phyloP scores from a whole-genome alignment of 2,888 invertebrate species.

The Biston stratarius region DNA sequence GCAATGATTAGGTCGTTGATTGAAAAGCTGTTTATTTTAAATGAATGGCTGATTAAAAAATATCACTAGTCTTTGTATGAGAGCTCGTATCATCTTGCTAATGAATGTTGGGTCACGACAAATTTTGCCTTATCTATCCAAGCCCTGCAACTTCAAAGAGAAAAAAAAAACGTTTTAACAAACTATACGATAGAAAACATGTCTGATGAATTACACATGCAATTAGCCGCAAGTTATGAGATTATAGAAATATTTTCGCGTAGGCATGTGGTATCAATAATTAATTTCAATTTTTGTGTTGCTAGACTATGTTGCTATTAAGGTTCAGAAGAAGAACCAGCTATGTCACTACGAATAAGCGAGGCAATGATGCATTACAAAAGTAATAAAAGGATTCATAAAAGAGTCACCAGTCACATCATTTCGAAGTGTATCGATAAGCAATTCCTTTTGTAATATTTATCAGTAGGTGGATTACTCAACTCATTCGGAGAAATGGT shows the following conservation, averaged over 20 bases:
- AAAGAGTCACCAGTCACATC: slow-evolving; percentile 41
- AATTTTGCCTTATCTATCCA: slow-evolving; percentile 46
- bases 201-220: slow-evolving; percentile 67
- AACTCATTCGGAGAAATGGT: slow-evolving; percentile 70
- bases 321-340: background rate
- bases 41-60: slow-evolving; percentile 53
- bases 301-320: background rate
- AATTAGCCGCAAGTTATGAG: slow-evolving; percentile 53
- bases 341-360: background rate
- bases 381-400: slow-evolving; percentile 33
- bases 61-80: slow-evolving; percentile 43
- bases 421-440: slow-evolving; percentile 44
- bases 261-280: slow-evolving; percentile 28
- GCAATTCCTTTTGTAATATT: slow-evolving; percentile 57
- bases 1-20: slow-evolving; percentile 44
- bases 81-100: slow-evolving; percentile 48
- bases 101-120: slow-evolving; percentile 47
- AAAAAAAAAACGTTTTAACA: slow-evolving; percentile 38
- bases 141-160: slow-evolving; percentile 39
- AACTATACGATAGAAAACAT: slow-evolving; percentile 40
- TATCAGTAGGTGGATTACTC: slow-evolving; percentile 64
- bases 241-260: slow-evolving; percentile 35
- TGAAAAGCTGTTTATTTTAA: slow-evolving; percentile 51
- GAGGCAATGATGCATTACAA: slow-evolving; percentile 22
- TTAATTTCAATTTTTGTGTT: slow-evolving; percentile 18